Conservation (phyloP, 92 coral and sea anemone genomes). For the Phenganax marumi region DNA sequence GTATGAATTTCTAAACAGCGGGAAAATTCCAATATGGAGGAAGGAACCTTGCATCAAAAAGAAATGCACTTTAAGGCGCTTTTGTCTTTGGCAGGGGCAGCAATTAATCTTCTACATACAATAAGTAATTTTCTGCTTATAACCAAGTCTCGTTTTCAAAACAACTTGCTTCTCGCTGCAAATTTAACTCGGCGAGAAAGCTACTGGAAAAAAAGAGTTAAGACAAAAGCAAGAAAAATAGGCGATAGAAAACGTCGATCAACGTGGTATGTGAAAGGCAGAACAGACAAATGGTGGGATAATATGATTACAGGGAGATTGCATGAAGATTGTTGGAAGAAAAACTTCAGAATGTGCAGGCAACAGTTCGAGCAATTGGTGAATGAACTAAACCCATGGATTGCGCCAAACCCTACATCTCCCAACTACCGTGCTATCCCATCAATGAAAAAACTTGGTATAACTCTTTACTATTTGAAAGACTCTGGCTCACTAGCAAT, state of each 20-base stretch:
- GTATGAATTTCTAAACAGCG: neutral
- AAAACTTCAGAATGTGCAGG: constrained; percentile 12
- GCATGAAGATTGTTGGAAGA: constrained; percentile 34
- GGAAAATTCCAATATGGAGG: neutral
- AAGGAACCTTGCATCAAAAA: neutral
- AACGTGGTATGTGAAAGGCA: constrained; percentile 36
- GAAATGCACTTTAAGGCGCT: neutral
- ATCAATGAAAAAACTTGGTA: constrained; percentile 59
- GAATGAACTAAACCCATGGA: constrained; percentile 42
- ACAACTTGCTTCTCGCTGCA: neutral
- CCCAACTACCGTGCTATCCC: constrained; percentile 55
- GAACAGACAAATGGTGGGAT: constrained; percentile 46
- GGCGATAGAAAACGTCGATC: constrained; percentile 21
- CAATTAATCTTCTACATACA: neutral
- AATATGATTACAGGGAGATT: constrained; percentile 23
- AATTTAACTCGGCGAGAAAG: neutral
- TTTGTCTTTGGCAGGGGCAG: neutral
- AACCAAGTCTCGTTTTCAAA: neutral
- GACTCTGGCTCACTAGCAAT: constrained; percentile 63
- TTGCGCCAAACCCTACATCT: constrained; percentile 50
- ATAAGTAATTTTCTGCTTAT: neutral
- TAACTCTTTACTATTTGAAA: constrained; percentile 61
- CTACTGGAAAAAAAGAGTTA: constrained; percentile 14
- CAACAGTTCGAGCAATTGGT: constrained; percentile 34
- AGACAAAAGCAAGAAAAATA: neutral